Conservation (phyloP, 2,888 invertebrate species). For the Thysanoteuthis rhombus region DNA sequence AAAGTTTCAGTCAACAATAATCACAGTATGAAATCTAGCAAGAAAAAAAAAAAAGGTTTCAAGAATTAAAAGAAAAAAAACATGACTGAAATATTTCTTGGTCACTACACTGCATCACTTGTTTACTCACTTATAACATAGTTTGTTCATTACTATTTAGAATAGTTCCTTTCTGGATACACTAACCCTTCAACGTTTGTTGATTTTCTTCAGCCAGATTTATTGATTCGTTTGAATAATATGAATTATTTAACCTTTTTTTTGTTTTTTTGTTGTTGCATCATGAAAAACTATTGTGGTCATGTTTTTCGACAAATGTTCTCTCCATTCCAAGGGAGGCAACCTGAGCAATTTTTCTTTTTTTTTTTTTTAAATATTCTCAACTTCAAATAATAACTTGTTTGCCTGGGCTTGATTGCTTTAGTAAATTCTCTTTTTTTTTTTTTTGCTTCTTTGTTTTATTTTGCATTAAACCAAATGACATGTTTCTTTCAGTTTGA, state of each 20-base stretch:
- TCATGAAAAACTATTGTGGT: neutral
- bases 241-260: neutral
- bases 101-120: too few species aligned
- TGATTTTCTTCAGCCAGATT: neutral
- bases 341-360: neutral
- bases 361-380: too few species aligned
- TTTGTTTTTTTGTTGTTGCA: neutral
- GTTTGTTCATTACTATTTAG: neutral
- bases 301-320: neutral
- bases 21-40: neutral
- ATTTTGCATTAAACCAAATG: neutral
- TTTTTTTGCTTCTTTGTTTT: neutral
- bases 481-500: neutral
- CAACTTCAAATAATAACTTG: neutral
- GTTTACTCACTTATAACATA: neutral
- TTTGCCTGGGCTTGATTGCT: neutral
- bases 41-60: neutral
- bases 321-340: neutral
- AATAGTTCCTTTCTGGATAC: neutral
- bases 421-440: neutral
- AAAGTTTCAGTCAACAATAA: too few species aligned
- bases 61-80: neutral
- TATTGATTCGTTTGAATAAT: neutral
- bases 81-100: too few species aligned
- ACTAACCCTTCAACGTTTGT: neutral